phyloP scores from a whole-genome alignment of 2,888 invertebrate genomes.

The Lasioglossum malachurum region DNA sequence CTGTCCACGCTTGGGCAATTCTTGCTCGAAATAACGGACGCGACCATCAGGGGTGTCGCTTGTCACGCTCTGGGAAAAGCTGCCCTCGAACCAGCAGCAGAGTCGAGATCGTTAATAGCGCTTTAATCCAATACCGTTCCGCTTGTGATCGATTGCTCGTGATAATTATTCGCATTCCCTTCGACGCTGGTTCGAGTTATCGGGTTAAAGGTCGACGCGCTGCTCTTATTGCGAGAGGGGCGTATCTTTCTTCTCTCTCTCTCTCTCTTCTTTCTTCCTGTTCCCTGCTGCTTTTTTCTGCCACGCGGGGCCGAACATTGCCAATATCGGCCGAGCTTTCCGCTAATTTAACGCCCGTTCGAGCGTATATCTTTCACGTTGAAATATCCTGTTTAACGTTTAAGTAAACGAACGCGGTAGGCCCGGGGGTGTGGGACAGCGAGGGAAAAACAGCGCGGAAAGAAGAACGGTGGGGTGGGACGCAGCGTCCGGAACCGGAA shows the following conservation, averaged over 20 bases:
- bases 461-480: background rate
- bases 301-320: background rate
- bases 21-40: slow-evolving; percentile 34
- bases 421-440: background rate
- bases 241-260: background rate
- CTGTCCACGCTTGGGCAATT: background rate
- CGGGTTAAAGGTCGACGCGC: slow-evolving; percentile 37
- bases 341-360: background rate
- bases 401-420: background rate
- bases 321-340: slow-evolving; percentile 9
- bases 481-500: background rate
- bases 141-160: slow-evolving; percentile 49
- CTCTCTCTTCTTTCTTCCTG: background rate
- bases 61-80: background rate
- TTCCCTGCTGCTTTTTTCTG: background rate
- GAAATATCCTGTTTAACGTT: slow-evolving; percentile 19
- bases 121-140: slow-evolving; percentile 43
- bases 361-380: background rate
- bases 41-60: background rate
- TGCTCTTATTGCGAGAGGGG: slow-evolving; percentile 12
- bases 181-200: slow-evolving; percentile 16
- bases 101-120: slow-evolving; percentile 41
- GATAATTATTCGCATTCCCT: slow-evolving; percentile 50
- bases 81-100: background rate
- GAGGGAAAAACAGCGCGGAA: background rate